These are phyloP conservation scores for Halcyon badia DNA, from an alignment of 2,797 vertebrate genomes.

Conservation along the genomic window DNA sequence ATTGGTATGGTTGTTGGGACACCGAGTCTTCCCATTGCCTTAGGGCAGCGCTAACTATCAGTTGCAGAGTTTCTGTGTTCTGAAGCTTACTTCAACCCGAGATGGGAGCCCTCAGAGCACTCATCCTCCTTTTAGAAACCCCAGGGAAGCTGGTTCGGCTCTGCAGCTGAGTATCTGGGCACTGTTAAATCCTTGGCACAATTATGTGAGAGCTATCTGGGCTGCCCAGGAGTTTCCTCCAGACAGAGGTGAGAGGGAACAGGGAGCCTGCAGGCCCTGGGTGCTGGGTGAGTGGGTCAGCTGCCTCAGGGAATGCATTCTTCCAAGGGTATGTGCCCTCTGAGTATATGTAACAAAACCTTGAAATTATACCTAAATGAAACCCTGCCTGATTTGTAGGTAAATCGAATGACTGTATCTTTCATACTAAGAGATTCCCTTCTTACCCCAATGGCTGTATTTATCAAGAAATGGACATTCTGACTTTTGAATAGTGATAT, in stretches of 20 bases:
- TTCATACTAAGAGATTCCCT: neutral
- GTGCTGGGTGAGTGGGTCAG: neutral
- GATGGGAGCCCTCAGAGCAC: accelerated
- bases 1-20: neutral
- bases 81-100: neutral
- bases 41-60: neutral
- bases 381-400: neutral
- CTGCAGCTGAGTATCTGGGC: neutral
- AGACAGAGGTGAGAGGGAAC: neutral
- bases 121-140: neutral
- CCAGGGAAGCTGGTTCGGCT: neutral
- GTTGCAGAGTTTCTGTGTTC: neutral
- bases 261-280: neutral
- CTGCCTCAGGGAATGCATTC: accelerated
- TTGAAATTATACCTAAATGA: neutral
- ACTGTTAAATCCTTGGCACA: neutral
- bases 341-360: neutral
- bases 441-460: neutral
- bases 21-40: neutral
- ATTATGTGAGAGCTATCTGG: neutral
- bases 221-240: neutral
- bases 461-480: neutral
- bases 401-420: neutral
- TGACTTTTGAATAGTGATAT: neutral
- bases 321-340: neutral